Conservation (phyloP, 2,113 vertebrate species). For the Globicephala melas region DNA sequence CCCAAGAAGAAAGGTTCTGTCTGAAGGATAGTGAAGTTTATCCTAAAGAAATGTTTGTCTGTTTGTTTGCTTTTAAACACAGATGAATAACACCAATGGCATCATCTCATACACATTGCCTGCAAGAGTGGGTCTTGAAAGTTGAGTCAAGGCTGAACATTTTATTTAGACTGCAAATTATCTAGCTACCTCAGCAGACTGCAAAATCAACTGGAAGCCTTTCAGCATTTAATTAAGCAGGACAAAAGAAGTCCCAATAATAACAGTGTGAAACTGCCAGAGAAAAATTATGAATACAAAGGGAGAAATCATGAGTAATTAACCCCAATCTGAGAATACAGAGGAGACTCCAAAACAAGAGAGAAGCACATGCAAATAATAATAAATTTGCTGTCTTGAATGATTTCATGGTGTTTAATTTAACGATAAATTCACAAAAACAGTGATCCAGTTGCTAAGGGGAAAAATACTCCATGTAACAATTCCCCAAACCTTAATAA, state of each 20-base stretch:
- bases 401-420: not conserved
- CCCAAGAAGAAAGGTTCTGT: constrained; percentile 38
- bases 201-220: constrained; percentile 76
- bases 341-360: constrained; percentile 32
- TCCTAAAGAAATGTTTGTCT: not conserved
- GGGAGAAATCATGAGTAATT: constrained; percentile 70
- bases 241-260: constrained; percentile 72
- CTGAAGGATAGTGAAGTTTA: not conserved
- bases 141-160: constrained; percentile 68
- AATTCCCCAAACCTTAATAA: not conserved
- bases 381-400: not conserved
- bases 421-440: not conserved
- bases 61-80: constrained; percentile 30
- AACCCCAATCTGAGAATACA: constrained; percentile 59
- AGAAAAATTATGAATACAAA: constrained; percentile 70
- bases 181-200: constrained; percentile 76
- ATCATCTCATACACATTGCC: constrained; percentile 49
- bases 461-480: not conserved
- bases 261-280: constrained; percentile 65
- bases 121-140: constrained; percentile 68
- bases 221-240: constrained; percentile 73
- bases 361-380: not conserved
- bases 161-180: constrained; percentile 80
- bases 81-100: constrained; percentile 3
- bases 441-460: not conserved